Percentiles rank a stretch among this genome's conserved stretches.
Conservation (phyloP, 2,888 invertebrate genomes). For the Cryptophagus acutangulus region DNA sequence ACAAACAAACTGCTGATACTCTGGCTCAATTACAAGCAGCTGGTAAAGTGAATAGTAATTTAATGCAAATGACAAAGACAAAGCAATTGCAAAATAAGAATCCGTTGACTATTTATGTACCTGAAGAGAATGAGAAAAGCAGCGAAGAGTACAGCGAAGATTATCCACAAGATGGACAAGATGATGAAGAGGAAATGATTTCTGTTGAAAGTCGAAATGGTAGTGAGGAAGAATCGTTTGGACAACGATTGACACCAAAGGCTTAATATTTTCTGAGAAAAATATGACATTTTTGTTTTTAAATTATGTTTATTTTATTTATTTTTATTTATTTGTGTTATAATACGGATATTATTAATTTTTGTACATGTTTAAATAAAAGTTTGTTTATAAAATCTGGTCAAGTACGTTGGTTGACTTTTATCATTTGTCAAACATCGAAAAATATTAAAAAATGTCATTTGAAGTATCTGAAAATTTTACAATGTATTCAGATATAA, state of each 20-base stretch:
- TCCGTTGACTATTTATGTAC: constrained; percentile 54
- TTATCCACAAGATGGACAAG: constrained; percentile 8
- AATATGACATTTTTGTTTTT: constrained; percentile 11
- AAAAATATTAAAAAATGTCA: too few relatives aligned
- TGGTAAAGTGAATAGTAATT: constrained; percentile 49
- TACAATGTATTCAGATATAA: too few relatives aligned
- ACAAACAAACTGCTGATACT: constrained; percentile 58
- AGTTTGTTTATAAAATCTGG: too few relatives aligned
- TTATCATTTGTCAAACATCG: too few relatives aligned
- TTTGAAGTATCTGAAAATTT: too few relatives aligned
- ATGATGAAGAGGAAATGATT: neutral
- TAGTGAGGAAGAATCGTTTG: constrained; percentile 30
- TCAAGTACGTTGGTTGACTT: too few relatives aligned
- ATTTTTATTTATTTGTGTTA: constrained; percentile 24
- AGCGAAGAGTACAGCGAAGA: constrained; percentile 13
- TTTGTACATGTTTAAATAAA: too few relatives aligned
- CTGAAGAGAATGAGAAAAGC: too few relatives aligned
- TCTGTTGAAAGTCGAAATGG: constrained; percentile 32
- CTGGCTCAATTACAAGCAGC: constrained; percentile 57
- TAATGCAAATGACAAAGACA: constrained; percentile 41
- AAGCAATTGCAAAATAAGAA: constrained; percentile 46
- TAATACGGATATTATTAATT: too few relatives aligned
- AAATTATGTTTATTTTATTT: constrained; percentile 21
- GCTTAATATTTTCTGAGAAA: constrained; percentile 10
- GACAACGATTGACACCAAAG: constrained; percentile 33